A percentile compares a stretch with the other conserved stretches of the same genome.
Evolutionary conservation across 2,797 vertebrate species (phyloP).

Genomic region (Garrulus glandarius): DNA sequence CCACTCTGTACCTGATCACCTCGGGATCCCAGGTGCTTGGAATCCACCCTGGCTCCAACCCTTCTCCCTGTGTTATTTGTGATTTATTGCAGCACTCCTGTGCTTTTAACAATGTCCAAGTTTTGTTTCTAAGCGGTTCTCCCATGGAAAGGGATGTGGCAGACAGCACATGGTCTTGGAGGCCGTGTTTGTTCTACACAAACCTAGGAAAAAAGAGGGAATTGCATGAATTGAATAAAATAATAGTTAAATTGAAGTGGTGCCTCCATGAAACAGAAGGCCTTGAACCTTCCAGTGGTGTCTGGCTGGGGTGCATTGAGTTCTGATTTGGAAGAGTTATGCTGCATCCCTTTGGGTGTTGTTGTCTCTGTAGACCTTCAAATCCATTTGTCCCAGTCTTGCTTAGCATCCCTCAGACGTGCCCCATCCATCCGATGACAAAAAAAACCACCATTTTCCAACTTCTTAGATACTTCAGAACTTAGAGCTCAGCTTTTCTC

Average conservation of each 20-base stretch:
- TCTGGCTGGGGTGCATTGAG: fast-evolving
- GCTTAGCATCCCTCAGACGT: background rate
- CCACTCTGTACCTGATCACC: background rate
- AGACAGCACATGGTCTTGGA: background rate
- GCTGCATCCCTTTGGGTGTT: background rate
- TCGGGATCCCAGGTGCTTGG: background rate
- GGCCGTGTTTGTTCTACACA: background rate
- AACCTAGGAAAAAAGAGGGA: too few species aligned
- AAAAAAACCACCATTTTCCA: background rate
- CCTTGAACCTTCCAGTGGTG: background rate
- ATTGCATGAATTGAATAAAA: fast-evolving
- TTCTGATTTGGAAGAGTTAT: background rate
- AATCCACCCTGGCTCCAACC: background rate
- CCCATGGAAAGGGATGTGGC: background rate
- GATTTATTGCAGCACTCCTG: background rate
- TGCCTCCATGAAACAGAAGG: background rate
- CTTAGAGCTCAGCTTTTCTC: background rate
- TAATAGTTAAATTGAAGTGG: background rate
- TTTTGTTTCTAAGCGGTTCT: background rate
- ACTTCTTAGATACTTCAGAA: background rate
- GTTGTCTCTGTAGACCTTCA: background rate
- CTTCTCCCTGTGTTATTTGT: background rate
- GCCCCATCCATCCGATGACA: background rate
- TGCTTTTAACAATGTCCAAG: background rate
- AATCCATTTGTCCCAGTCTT: background rate